Percentiles rank a stretch among this genome's conserved stretches.
Conservation (phyloP, 1,140 invertebrate species). For the Apis dorsata region DNA sequence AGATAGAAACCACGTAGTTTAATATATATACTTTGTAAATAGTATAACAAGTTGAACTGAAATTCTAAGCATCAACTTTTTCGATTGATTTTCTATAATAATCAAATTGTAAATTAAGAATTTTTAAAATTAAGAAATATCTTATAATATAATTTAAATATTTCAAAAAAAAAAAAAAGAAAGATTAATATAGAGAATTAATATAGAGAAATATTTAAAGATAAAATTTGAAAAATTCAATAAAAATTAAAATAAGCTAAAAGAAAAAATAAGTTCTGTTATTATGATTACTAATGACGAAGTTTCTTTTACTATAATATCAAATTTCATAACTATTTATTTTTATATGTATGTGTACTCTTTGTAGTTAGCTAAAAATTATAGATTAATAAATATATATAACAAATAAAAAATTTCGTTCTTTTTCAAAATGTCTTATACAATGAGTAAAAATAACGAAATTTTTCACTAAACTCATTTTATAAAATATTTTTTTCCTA, state of each 20-base stretch:
- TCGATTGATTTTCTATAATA: too few species aligned
- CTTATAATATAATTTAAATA: not conserved
- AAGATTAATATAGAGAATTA: not conserved
- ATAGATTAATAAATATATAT: too few species aligned
- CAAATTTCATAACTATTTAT: not conserved
- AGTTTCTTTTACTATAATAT: not conserved
- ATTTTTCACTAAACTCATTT: not conserved
- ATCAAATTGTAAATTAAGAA: too few species aligned
- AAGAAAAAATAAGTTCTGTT: too few species aligned
- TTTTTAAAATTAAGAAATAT: too few species aligned
- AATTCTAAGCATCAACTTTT: not conserved
- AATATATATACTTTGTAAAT: not conserved
- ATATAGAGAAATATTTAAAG: too few species aligned
- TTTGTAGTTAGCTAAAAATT: too few species aligned
- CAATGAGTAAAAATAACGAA: not conserved
- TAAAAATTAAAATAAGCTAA: not conserved
- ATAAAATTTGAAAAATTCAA: not conserved
- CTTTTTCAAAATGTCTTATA: not conserved
- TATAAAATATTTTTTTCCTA: too few species aligned
- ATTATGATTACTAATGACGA: not conserved
- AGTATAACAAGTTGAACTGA: not conserved
- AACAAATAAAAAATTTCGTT: too few species aligned
- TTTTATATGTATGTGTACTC: too few species aligned
- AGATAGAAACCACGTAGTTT: not conserved
- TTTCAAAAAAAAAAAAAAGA: not conserved